A percentile compares a stretch with the other conserved stretches of the same genome.
Evolutionary conservation across 1,140 invertebrate species (phyloP).

Genomic region (Pseudomyrmex gracilis): DNA sequence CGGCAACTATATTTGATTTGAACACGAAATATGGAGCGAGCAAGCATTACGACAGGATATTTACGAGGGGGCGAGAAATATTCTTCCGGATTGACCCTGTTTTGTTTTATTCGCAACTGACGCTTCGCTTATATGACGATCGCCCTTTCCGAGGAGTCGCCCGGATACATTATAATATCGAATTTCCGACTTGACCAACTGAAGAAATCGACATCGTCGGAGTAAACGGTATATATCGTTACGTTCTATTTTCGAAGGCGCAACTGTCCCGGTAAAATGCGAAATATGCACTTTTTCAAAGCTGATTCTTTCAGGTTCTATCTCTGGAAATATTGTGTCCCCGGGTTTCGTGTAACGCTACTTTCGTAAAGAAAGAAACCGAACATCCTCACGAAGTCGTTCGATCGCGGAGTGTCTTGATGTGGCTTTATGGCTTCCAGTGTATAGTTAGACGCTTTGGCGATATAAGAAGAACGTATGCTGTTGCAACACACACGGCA

Average conservation of each 20-base stretch:
- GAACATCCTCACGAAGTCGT: not conserved
- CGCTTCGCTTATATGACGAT: not conserved
- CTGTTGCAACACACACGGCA: slow-evolving; percentile 34
- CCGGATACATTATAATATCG: slow-evolving; percentile 36
- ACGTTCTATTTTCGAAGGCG: not conserved
- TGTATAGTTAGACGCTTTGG: slow-evolving; percentile 41
- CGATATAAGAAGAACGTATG: slow-evolving; percentile 18
- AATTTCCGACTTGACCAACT: slow-evolving; percentile 5
- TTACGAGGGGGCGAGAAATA: not conserved
- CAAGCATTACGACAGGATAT: not conserved
- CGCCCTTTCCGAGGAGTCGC: not conserved
- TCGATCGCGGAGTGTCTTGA: slow-evolving; percentile 7
- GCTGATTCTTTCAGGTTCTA: not conserved
- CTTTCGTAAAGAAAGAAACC: slow-evolving; percentile 13
- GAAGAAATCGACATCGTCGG: not conserved
- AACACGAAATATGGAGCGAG: not conserved
- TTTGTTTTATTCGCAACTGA: slow-evolving; percentile 15
- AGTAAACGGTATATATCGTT: not conserved
- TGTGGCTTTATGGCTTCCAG: not conserved
- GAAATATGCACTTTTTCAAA: not conserved
- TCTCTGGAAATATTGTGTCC: slow-evolving; percentile 15
- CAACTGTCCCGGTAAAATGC: not conserved
- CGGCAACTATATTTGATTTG: slow-evolving; percentile 14
- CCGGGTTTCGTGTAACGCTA: not conserved
- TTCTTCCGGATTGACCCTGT: not conserved